A percentile compares a stretch with the other conserved stretches of the same genome.
Evolutionary conservation across 2,888 invertebrate species (phyloP).

Genomic region (Ectropis crepuscularia): DNA sequence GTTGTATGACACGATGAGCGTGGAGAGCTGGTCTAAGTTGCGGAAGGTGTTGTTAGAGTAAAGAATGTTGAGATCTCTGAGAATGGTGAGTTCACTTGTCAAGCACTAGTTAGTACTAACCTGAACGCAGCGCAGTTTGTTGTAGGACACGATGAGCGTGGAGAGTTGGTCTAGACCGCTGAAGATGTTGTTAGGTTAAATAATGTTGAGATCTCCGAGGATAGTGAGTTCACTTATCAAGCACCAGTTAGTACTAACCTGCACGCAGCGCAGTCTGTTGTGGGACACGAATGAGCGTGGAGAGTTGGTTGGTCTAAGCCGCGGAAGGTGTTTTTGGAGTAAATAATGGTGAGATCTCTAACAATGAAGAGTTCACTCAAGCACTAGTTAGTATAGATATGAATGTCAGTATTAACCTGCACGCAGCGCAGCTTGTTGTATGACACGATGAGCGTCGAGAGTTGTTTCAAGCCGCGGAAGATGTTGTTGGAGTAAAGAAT

Average conservation of each 20-base stretch:
- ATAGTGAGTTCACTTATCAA: too few relatives aligned
- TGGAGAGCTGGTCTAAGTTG: conserved; percentile 95
- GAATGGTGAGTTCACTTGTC: too few relatives aligned
- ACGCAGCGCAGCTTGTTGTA: conserved; percentile 98
- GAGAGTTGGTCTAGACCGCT: conserved; percentile 95
- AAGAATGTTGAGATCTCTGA: too few relatives aligned
- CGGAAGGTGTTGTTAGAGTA: conserved; percentile 97
- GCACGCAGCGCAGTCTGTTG: too few relatives aligned
- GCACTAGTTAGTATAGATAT: not conserved
- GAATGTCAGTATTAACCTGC: conserved; percentile 58
- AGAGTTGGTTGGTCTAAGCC: too few relatives aligned
- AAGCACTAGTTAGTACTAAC: too few relatives aligned
- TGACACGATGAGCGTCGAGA: conserved; percentile 97
- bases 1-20: conserved; percentile 98
- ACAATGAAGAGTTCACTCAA: too few relatives aligned
- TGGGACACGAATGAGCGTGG: too few relatives aligned
- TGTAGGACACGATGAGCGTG: conserved; percentile 98
- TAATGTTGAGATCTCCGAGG: too few relatives aligned
- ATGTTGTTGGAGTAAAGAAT: conserved; percentile 91
- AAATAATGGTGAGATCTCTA: too few relatives aligned
- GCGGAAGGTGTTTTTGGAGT: too few relatives aligned
- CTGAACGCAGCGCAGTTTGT: conserved; percentile 95
- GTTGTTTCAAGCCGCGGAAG: conserved; percentile 94
- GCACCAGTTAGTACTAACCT: too few relatives aligned
- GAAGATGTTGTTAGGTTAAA: conserved; percentile 96